A percentile compares a stretch with the other conserved stretches of the same genome.
These are phyloP conservation scores for Epinephelus fuscoguttatus DNA, from an alignment of 2,113 vertebrate species.

Conservation along the genomic window DNA sequence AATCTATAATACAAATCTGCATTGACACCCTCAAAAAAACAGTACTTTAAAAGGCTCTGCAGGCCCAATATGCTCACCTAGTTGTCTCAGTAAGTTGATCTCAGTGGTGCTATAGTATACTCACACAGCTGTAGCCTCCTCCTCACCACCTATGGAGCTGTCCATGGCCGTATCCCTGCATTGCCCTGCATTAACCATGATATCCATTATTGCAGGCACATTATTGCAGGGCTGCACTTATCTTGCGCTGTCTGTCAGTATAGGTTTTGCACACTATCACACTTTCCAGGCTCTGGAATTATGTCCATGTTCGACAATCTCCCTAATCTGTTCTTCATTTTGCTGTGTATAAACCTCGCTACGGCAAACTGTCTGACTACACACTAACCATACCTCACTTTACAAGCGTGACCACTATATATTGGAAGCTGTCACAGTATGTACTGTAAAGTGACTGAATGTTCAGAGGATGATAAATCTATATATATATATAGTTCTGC, in stretches of 20 bases:
- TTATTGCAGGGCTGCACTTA: slow-evolving; percentile 51
- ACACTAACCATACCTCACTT: slow-evolving; percentile 38
- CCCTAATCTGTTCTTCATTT: slow-evolving; percentile 50
- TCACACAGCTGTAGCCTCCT: slow-evolving; percentile 14
- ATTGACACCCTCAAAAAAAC: neutral
- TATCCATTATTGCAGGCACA: slow-evolving; percentile 33
- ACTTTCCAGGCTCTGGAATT: slow-evolving; percentile 48
- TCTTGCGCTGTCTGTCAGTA: slow-evolving; percentile 51
- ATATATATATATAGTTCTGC: slow-evolving; percentile 16
- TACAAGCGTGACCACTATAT: slow-evolving; percentile 1
- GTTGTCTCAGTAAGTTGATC: slow-evolving; percentile 19
- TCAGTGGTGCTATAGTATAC: neutral
- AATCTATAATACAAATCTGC: slow-evolving; percentile 5
- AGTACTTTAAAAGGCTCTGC: neutral
- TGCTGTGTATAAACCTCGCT: slow-evolving; percentile 24
- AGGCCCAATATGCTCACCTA: neutral
- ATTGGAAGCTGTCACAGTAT: slow-evolving; percentile 14
- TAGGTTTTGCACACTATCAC: slow-evolving; percentile 35
- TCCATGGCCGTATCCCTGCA: slow-evolving; percentile 22
- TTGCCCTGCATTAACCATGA: slow-evolving; percentile 16
- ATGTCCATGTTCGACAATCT: slow-evolving; percentile 45
- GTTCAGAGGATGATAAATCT: neutral
- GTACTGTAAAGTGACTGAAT: slow-evolving; percentile 15
- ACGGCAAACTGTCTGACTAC: slow-evolving; percentile 41
- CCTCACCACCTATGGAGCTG: slow-evolving; percentile 10